Conservation (phyloP, 2,888 invertebrate species). For the Ceriagrion tenellum region DNA sequence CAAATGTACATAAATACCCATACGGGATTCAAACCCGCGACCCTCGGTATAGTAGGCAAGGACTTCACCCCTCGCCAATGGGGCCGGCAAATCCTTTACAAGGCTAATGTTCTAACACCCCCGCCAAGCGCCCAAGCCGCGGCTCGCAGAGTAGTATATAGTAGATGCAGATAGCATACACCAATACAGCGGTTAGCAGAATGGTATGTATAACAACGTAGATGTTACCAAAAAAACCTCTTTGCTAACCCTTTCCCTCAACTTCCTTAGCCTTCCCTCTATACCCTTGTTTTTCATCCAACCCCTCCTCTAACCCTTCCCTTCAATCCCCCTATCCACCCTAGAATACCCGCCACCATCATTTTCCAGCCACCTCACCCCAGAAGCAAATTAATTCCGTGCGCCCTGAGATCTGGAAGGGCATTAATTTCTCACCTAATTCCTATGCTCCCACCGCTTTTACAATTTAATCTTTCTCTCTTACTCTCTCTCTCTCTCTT, state of each 20-base stretch:
- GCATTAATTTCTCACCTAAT: slow-evolving; percentile 57
- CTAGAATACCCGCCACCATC: background rate
- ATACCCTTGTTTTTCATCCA: background rate
- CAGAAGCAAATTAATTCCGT: slow-evolving; percentile 47
- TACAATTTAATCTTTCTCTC: slow-evolving; percentile 46
- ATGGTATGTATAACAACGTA: too few species aligned
- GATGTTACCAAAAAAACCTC: background rate
- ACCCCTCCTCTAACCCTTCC: background rate
- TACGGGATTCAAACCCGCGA: too few species aligned
- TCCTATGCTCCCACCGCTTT: slow-evolving; percentile 19
- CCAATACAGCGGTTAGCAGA: too few species aligned
- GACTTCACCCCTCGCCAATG: too few species aligned
- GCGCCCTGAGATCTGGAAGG: slow-evolving; percentile 6
- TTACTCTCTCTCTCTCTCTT: background rate
- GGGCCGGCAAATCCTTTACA: too few species aligned
- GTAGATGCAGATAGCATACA: too few species aligned
- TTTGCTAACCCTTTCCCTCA: background rate
- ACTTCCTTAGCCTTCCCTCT: background rate
- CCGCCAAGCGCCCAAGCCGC: too few species aligned
- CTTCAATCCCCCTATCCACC: too few species aligned
- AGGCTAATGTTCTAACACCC: background rate
- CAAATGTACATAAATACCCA: too few species aligned
- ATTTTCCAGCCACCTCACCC: background rate
- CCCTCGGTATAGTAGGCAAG: too few species aligned
- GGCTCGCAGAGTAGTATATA: too few species aligned